Evolutionary conservation across 2,797 vertebrate genomes (phyloP), one percentile per base, ranked within the genome.

Genomic region (Heterohyrax brucei): DNA sequence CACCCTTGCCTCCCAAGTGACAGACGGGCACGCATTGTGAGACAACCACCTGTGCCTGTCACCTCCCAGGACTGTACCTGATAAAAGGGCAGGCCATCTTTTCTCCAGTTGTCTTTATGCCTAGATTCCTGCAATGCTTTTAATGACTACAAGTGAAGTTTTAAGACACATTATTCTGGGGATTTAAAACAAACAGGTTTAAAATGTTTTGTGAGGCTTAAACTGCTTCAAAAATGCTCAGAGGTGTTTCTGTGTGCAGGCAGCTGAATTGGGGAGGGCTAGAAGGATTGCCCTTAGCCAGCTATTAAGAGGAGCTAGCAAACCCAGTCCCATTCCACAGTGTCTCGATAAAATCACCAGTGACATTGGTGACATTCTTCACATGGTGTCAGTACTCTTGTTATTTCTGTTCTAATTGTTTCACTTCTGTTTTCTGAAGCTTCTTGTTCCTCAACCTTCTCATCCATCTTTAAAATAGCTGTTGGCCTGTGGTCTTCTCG

Each of bases 81-180:
- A 76, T n/a, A 62, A 66, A 44, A 50, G 21, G 44, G 46, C 44
- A 64, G 10, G 73, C 87, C 64, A 46, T 85, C 53, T 81, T 87
- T 88, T 87, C 61, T 79, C 77, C 68, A 30, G 87, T 73, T 93
- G 46, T 56, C 64, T 73, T 75, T 81, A n/a, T 48, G 78, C 26
- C 88, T 94, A 39, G 50, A 87, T 80, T 89, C 77, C 64, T 73
- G 22, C 10, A 5, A 46, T 86, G 22, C 72, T 92, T 73, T 95
- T 83, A 33, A 73, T 78, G 87, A n/a, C 66, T 87, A 79, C 82
- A 89, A 72, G 83, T 70, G 48, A 89, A 61, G 48, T 70, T 76
- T 96, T 75, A 87, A 91, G 82, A 83, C 9, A 73, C 22, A 50
- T 59, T 85, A 12, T 76, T 76, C 56, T 53, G 28, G 50, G 44